Evolutionary conservation across 2,888 invertebrate species (phyloP).

Genomic region (Yponomeuta evonymella): DNA sequence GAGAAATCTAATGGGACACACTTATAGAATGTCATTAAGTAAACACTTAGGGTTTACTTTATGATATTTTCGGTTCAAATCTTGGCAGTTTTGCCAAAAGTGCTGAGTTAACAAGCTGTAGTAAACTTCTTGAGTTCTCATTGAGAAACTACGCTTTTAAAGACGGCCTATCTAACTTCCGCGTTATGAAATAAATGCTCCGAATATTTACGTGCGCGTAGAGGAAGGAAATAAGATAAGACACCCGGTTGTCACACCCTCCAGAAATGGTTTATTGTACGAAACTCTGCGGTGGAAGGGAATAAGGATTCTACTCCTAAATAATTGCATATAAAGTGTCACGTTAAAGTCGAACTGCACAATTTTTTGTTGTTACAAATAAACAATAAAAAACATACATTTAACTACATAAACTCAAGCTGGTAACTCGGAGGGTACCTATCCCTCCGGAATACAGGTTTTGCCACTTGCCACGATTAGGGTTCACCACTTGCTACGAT

Average conservation of each 20-base stretch:
- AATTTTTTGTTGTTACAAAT: too few relatives aligned
- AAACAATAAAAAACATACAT: too few relatives aligned
- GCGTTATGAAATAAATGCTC: slow-evolving; percentile 60
- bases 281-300: slow-evolving; percentile 31
- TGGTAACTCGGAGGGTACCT: too few relatives aligned
- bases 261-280: slow-evolving; percentile 56
- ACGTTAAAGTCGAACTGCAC: too few relatives aligned
- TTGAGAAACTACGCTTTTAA: slow-evolving; percentile 19
- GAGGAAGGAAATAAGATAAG: slow-evolving; percentile 36
- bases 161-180: slow-evolving; percentile 60
- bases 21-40: too few relatives aligned
- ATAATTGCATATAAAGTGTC: not conserved
- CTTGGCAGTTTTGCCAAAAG: not conserved
- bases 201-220: slow-evolving; percentile 64
- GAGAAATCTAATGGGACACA: too few relatives aligned
- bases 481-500: too few relatives aligned
- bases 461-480: too few relatives aligned
- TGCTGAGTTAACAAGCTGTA: not conserved
- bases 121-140: not conserved
- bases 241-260: slow-evolving; percentile 52
- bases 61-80: too few relatives aligned
- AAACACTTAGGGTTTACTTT: too few relatives aligned
- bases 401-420: too few relatives aligned
- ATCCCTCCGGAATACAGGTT: too few relatives aligned
- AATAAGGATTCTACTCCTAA: not conserved